phyloP scores from a whole-genome alignment of 2,113 vertebrate genomes.

The rabbit (Oryctolagus cuniculus) region mOryCun1.1 NC_091433.1:183861501-183862000 shows the following conservation, averaged over 20 bases:
- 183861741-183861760: not conserved
- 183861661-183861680: not conserved
- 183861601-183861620: not conserved
- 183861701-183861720: not conserved
- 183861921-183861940: not conserved
- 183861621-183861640: not conserved
- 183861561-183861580: not conserved
- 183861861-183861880: not conserved
- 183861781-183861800: not conserved
- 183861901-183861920: not conserved
- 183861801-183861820: not conserved
- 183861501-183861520: not conserved
- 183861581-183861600: not conserved
- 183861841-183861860: not conserved
- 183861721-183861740: not conserved
- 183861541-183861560: not conserved
- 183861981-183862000: not conserved
- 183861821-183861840: not conserved
- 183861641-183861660: not conserved
- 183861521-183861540: not conserved
- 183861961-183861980: not conserved
- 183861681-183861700: too few species aligned
- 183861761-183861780: not conserved
- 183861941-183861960: slow-evolving; percentile 23
- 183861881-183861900: not conserved